Base-by-base conservation (phyloP, 2,888 invertebrate species). In the Eurois occulta region DNA sequence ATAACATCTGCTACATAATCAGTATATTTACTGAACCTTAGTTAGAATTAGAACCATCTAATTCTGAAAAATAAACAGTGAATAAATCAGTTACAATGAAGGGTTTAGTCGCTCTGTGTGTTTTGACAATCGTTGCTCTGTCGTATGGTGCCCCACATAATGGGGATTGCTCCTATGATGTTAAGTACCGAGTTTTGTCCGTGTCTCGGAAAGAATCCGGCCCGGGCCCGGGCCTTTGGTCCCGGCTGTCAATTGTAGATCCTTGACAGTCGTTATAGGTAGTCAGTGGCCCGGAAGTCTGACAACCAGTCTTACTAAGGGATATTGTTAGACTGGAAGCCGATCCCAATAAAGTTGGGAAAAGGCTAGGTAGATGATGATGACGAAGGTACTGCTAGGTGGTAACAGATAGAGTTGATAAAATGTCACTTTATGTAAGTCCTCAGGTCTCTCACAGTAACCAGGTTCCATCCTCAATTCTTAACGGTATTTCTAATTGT, bases 71-170 rank as follows among this genome's bases (percentile, higher is more conserved):
- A n/a, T n/a, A n/a, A n/a, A n/a, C n/a, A n/a, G n/a, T n/a, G n/a
- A n/a, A 8, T 38, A 38, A 38, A 38, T 35, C 8, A 58, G 10
- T 66, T 6, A 66, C 21, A 0, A 77, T 77, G 77, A 77, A 67
- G 46, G 0, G 41, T 32, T 77, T 77, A 28, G 1, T 77, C 5
- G 43, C 21, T 18, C 8, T 76, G 18, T 43, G 76, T 77, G 24
- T 77, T 13, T 38, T 77, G 5, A 2, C 5, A 11, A 0, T 65
- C 3, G 35, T 77, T 24, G 28, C 64, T 10, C 18, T 76, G 16
- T 43, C 76, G 7, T 35, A 32, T 52, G 69, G 4, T n/a, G 10
- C n/a, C 13, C 55, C 55, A 55, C 10, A n/a, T 4, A 55, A 55
- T 13, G 13, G 55, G 5, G n/a, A 28, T 1, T 55, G n/a, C 6